Base-by-base conservation (phyloP, 2,888 invertebrate species). In the Sipunculus nudus region DNA sequence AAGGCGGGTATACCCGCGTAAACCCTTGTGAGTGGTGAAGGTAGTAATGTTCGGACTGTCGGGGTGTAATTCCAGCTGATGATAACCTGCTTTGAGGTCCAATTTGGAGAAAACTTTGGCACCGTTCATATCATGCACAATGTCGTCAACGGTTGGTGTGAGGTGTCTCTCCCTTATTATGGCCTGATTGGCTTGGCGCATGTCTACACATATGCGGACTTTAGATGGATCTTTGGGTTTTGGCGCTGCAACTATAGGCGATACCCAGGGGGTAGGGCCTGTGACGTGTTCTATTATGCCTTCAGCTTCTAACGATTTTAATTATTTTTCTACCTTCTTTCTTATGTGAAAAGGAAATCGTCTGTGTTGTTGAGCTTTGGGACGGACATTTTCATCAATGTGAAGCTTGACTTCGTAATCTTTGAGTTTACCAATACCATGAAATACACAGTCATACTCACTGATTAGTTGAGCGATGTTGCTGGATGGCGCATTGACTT, bases 171-270 rank as follows among this genome's bases (percentile, higher is more conserved):
- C 39, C 19, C 46, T 32, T 49, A 61, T 38, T 19, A 72, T 65
- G 0, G 71, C 71, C 29, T 55, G 62, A 47, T 74, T 71, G 3
- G 69, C 47, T 52, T 58, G 47, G 25, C 65, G 48, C 74, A 73
- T 72, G 45, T 74, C 71, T 2, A 71, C 62, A 52, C 71, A 73
- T 5, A 74, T 43, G 21, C 70, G 25, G 5, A 73, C 61, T 32
- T 67, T 59, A 5, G 56, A 41, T 2, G 55, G 61, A 23, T 59
- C 60, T 47, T 53, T 70, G n/a, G n/a, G 54, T 29, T 53, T 49
- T 2, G 43, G 52, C 8, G 39, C 25, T 19, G 28, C 28, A 3
- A 53, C 58, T 19, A 59, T 45, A 16, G 21, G 59, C 3, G 53
- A 57, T 21, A 61, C 50, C 61, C 61, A 61, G 1, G 53, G 46